Base-by-base conservation (phyloP, 2,113 vertebrate species). In the Irena cyanogastra region DNA sequence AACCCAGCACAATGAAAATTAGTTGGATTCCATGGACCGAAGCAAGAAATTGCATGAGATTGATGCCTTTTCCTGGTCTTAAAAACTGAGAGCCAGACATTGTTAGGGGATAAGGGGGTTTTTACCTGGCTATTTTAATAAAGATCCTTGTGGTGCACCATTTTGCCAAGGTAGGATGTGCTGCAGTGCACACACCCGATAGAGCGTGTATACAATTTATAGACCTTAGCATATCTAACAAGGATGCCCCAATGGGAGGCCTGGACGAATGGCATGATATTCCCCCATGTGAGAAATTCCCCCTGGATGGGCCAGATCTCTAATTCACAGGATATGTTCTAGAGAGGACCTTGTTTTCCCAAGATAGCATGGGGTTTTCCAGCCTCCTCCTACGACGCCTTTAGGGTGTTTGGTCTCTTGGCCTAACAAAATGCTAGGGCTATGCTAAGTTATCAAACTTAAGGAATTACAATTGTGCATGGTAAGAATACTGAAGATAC, bases 131-230 rank as follows among this genome's bases (percentile, higher is more conserved):
- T 42, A 23, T 42, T 64, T 64, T 20, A 28, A 18, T 22, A 52
- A 78, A 7, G 18, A 42, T n/a, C 23, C 23, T 78, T 27, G 27
- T 20, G 8, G 30, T 33, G 11, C 18, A 13, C 11, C 18, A 27
- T 31, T 78, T 63, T 1, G 0, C 13, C 47, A 8, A n/a, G 18
- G 19, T 14, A 24, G 24, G 15, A 78, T 14, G 18, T 0, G 1
- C 8, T 0, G 0, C 23, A 22, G 22, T 22, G 47, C 30, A 17
- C 11, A 19, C 6, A 12, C 24, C 17, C 1, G 3, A n/a, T 17
- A 23, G 19, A n/a, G 63, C 5, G 0, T 1, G 1, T 63, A 27
- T 13, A n/a, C 17, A 16, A n/a, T 52, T 63, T 41, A n/a, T 7
- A 52, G 8, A 41, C 14, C 28, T 27, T 16, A 41, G 30, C 47